A percentile compares a stretch with the other conserved stretches of the same genome.
These are phyloP conservation scores for Poecilus cupreus DNA, from an alignment of 2,888 invertebrate genomes.

Conservation along the genomic window DNA sequence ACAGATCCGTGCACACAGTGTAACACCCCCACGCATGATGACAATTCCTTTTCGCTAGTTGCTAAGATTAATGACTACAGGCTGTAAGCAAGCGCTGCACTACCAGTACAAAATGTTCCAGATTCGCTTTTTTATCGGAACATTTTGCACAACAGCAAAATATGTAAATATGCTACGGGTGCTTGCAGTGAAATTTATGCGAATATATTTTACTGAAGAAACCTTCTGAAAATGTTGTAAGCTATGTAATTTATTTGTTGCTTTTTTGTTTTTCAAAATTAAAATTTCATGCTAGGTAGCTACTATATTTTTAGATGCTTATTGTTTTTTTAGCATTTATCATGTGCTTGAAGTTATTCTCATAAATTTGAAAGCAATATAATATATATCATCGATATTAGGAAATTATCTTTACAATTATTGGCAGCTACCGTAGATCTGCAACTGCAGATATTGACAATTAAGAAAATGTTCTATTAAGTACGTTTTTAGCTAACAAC, in stretches of 20 bases:
- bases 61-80: slow-evolving; percentile 56
- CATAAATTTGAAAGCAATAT: too few species aligned
- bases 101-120: slow-evolving; percentile 52
- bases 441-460: too few species aligned
- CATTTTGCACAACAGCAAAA: slow-evolving; percentile 51
- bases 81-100: slow-evolving; percentile 40
- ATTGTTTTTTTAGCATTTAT: background rate
- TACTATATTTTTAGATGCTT: background rate
- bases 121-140: slow-evolving; percentile 43
- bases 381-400: too few species aligned
- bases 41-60: slow-evolving; percentile 60
- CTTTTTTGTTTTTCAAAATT: background rate
- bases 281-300: background rate
- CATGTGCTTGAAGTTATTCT: background rate
- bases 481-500: too few species aligned
- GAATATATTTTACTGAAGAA: slow-evolving; percentile 51
- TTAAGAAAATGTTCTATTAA: too few species aligned
- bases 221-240: slow-evolving; percentile 39
- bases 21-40: slow-evolving; percentile 42
- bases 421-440: too few species aligned
- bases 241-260: background rate
- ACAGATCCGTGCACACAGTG: background rate
- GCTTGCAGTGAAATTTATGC: slow-evolving; percentile 50
- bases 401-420: too few species aligned
- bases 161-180: slow-evolving; percentile 56